These are phyloP conservation scores for Ceratosolen fusciceps DNA, from an alignment of 1,140 invertebrate genomes.

Conservation along the genomic window DNA sequence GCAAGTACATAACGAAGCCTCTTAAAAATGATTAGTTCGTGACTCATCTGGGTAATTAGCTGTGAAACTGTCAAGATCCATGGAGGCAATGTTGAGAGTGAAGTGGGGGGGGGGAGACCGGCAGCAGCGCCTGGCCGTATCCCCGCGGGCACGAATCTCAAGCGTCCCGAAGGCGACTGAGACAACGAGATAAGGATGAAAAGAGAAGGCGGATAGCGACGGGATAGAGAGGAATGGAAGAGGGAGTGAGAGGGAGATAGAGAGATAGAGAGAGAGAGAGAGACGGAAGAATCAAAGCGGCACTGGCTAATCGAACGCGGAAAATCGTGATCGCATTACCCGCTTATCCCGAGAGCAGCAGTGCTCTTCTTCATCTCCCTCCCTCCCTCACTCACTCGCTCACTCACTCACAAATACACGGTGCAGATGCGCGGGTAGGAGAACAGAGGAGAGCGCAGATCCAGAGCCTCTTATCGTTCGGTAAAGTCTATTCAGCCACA, in stretches of 20 bases:
- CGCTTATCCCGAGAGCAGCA: conserved; percentile 29
- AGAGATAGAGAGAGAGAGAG: conserved; percentile 43
- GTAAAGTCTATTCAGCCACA: neutral
- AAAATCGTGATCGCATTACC: conserved; percentile 61
- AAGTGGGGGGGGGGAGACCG: neutral
- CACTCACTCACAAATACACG: neutral
- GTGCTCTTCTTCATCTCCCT: neutral
- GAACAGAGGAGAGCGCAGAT: no score
- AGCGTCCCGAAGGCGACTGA: conserved; percentile 11
- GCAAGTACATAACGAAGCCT: conserved; percentile 33
- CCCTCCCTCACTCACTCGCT: conserved; percentile 7
- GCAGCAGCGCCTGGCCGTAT: conserved; percentile 22
- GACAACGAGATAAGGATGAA: conserved; percentile 36
- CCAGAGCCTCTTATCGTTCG: neutral
- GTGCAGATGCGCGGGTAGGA: no score
- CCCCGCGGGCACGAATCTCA: conserved; percentile 11
- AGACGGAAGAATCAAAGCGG: conserved; percentile 49
- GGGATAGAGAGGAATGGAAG: conserved; percentile 23
- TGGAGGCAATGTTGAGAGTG: conserved; percentile 24
- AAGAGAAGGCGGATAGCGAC: conserved; percentile 28
- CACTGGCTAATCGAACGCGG: conserved; percentile 63
- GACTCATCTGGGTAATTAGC: conserved; percentile 49
- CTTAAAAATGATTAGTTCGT: conserved; percentile 49
- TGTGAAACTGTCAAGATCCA: conserved; percentile 47
- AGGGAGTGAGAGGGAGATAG: conserved; percentile 42